These are phyloP conservation scores for Leptura quadrifasciata DNA, from an alignment of 2,888 invertebrate species.

Conservation along the genomic window DNA sequence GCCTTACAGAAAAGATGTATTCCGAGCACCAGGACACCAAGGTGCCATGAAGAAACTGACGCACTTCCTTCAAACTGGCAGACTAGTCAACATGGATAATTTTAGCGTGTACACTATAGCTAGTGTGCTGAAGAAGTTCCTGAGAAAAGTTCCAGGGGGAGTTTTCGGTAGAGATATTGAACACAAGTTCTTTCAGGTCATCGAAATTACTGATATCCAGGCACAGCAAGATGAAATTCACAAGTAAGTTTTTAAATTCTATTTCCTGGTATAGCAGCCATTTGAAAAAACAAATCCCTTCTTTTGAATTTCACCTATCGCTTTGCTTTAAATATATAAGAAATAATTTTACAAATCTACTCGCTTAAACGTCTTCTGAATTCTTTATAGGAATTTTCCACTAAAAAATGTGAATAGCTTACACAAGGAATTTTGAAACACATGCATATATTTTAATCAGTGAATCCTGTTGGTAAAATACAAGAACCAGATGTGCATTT, in stretches of 20 bases:
- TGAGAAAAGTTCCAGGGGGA: constrained; percentile 96
- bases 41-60: constrained; percentile 95
- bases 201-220: constrained; percentile 87
- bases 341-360: too few relatives aligned
- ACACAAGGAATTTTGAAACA: too few relatives aligned
- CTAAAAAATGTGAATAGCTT: too few relatives aligned
- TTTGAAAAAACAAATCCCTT: too few relatives aligned
- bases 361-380: too few relatives aligned
- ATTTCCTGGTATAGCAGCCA: too few relatives aligned
- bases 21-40: constrained; percentile 96
- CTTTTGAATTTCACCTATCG: too few relatives aligned
- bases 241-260: constrained; percentile 85
- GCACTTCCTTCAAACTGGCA: constrained; percentile 92
- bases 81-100: constrained; percentile 94
- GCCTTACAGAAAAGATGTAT: constrained; percentile 93
- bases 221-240: constrained; percentile 95
- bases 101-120: constrained; percentile 98
- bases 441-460: too few relatives aligned
- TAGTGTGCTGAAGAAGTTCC: constrained; percentile 97
- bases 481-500: too few relatives aligned
- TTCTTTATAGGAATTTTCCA: too few relatives aligned
- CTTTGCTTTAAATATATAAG: too few relatives aligned
- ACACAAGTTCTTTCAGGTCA: constrained; percentile 90
- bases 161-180: constrained; percentile 96
- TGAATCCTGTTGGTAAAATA: too few relatives aligned